A percentile compares a stretch with the other conserved stretches of the same genome.
These are phyloP conservation scores for Trissolcus japonicus DNA, from an alignment of 2,888 invertebrate species.

Conservation along the genomic window DNA sequence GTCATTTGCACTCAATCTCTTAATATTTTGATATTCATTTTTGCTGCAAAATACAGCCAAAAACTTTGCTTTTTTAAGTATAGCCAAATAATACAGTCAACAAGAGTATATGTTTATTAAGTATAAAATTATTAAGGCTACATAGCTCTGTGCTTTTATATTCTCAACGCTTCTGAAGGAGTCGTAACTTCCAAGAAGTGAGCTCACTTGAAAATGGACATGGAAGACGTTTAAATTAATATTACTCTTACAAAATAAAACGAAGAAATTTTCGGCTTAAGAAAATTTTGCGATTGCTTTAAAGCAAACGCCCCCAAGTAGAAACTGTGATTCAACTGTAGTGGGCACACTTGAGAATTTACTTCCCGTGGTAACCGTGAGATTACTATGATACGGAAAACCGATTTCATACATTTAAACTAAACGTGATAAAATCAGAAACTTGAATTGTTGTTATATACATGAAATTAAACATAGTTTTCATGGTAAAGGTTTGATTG, in stretches of 20 bases:
- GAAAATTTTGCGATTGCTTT: constrained; percentile 45
- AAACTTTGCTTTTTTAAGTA: too few species aligned
- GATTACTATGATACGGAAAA: constrained; percentile 21
- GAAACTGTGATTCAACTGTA: constrained; percentile 30
- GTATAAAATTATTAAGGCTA: constrained; percentile 34
- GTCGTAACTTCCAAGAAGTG: constrained; percentile 35
- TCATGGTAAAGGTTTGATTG: neutral
- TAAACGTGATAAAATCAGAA: neutral
- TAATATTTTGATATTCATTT: too few species aligned
- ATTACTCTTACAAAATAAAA: constrained; percentile 46
- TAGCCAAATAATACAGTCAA: too few species aligned
- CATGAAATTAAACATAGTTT: neutral
- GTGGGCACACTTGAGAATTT: constrained; percentile 17
- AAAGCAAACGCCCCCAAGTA: constrained; percentile 29
- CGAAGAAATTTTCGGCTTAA: constrained; percentile 18
- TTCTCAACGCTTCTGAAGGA: constrained; percentile 39
- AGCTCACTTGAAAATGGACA: constrained; percentile 37
- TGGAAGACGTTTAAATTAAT: constrained; percentile 40
- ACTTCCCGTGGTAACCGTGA: constrained; percentile 9
- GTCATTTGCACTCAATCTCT: too few species aligned
- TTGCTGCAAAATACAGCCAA: too few species aligned
- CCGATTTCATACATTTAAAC: constrained; percentile 8
- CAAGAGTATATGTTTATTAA: constrained; percentile 9
- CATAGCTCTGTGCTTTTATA: constrained; percentile 25
- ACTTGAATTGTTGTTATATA: neutral